A percentile compares a stretch with the other conserved stretches of the same genome.
phyloP scores from a whole-genome alignment of 2,888 invertebrate genomes.

The Ditula angustiorana region DNA sequence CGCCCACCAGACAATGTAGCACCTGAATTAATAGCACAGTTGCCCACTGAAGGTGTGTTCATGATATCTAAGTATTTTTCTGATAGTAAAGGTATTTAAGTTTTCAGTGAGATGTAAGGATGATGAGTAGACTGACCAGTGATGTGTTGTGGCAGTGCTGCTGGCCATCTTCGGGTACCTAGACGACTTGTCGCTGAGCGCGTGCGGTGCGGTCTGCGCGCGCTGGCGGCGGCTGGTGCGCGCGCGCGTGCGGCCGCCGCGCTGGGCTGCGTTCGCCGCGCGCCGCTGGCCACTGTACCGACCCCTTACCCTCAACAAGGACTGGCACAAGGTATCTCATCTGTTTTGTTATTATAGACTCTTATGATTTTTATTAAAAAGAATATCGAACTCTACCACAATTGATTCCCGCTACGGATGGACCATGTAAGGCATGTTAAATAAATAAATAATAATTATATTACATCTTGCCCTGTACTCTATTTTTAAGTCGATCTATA shows the following conservation, averaged over 20 bases:
- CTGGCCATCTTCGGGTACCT: constrained; percentile 95
- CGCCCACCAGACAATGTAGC: constrained; percentile 85
- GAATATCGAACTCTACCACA: no score
- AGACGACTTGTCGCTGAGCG: constrained; percentile 96
- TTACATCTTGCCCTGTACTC: no score
- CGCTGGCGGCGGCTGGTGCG: constrained; percentile 94
- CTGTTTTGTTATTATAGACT: no score
- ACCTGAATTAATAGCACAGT: constrained; percentile 88
- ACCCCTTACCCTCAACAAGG: constrained; percentile 88
- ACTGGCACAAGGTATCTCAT: constrained; percentile 95
- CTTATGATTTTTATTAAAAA: no score
- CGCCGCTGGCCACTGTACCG: constrained; percentile 95
- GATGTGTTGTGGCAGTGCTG: constrained; percentile 88
- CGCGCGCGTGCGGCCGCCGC: constrained; percentile 90
- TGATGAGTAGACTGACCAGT: no score
- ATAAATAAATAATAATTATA: no score
- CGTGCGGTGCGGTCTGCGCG: constrained; percentile 93
- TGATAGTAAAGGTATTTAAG: no score
- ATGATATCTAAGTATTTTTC: no score
- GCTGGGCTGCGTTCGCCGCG: constrained; percentile 92
- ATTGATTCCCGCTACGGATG: no score
- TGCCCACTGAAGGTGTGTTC: constrained; percentile 89
- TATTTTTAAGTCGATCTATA: no score
- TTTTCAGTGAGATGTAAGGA: no score
- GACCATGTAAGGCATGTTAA: no score